These are phyloP conservation scores for Kryptolebias ocellatus DNA, from an alignment of 2,797 vertebrate species.

Conservation along the genomic window DNA sequence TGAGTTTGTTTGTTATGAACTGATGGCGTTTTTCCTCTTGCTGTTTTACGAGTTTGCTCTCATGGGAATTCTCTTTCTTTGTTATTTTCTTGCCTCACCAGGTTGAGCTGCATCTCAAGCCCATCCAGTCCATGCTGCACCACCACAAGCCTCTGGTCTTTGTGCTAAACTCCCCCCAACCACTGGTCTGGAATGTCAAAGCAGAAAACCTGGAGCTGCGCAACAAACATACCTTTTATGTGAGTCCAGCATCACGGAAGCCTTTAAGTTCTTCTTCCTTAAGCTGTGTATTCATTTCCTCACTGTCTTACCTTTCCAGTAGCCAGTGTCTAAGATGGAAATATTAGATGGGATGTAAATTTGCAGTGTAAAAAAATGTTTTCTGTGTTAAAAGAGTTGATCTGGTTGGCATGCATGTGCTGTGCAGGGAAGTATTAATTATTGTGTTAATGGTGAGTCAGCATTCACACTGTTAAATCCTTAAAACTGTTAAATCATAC, in stretches of 20 bases:
- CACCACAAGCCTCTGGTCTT: slow-evolving; percentile 94
- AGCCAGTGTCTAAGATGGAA: slow-evolving; percentile 29
- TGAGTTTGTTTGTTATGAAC: slow-evolving; percentile 14
- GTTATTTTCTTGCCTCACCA: slow-evolving; percentile 51
- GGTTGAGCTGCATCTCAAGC: slow-evolving; percentile 92
- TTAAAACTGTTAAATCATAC: no score
- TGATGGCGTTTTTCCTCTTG: neutral
- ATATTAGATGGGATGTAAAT: slow-evolving; percentile 42
- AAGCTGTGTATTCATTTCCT: slow-evolving; percentile 71
- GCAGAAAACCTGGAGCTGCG: slow-evolving; percentile 87
- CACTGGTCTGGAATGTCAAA: slow-evolving; percentile 90
- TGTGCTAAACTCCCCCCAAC: slow-evolving; percentile 90
- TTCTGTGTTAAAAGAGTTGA: slow-evolving; percentile 11
- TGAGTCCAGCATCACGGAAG: slow-evolving; percentile 81
- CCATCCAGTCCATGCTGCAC: slow-evolving; percentile 89
- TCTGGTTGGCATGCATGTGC: neutral
- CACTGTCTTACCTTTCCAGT: slow-evolving; percentile 39
- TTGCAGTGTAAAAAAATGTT: slow-evolving; percentile 16
- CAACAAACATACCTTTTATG: slow-evolving; percentile 89
- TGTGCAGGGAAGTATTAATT: neutral
- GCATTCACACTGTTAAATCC: no score
- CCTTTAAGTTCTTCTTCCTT: slow-evolving; percentile 61
- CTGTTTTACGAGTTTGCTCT: slow-evolving; percentile 3
- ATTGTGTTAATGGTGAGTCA: no score
- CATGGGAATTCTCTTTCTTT: neutral